Base-by-base conservation (phyloP, 37 sponge, comb jelly and placozoan genomes). In the Aplysina aerophoba region DNA sequence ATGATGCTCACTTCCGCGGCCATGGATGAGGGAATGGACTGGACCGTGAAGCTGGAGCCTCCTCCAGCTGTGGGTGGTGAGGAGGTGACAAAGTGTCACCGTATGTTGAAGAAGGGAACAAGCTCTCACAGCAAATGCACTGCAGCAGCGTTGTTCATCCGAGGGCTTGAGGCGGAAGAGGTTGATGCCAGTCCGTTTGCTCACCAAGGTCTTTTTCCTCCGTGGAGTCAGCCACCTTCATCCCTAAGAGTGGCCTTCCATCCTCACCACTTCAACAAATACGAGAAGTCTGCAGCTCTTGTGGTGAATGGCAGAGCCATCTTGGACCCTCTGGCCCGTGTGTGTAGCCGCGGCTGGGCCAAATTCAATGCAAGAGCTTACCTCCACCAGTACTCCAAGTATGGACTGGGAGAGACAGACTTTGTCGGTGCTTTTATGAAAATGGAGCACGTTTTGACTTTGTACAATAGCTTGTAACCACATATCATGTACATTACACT, bases 11-110 rank as follows among this genome's bases (percentile, higher is more conserved):
- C 94, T 4, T 86, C 91, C 59, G 59, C 94, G 17, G 82, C 87
- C 39, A 85, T 85, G 4, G 94, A 94, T 62, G 95, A 94, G 31
- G 94, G 94, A 28, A 85, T 94, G 85, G 87, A 96, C 31, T 94
- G 94, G 94, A 44, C 80, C 50, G 30, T 81, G 36, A 21, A 39
- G 14, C 58, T 84, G 19, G 44, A 57, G 15, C 16, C 59, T n/a
- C 19, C 19, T 0, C 39, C 39, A 15, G 19, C 53, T 13, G 14
- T 20, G 37, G 25, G 21, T 17, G 54, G 13, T 0, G 33, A 65
- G 0, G 30, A 56, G 20, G 17, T 31, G 0, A 39, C 24, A 0
- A 15, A 39, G 31, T 83, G n/a, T 17, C 41, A 12, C 33, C 25
- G 54, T 15, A 34, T 59, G 15, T 68, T 14, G 22, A 74, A 38